Conservation (phyloP, 2,888 invertebrate genomes). For the Byasa hedistus region DNA sequence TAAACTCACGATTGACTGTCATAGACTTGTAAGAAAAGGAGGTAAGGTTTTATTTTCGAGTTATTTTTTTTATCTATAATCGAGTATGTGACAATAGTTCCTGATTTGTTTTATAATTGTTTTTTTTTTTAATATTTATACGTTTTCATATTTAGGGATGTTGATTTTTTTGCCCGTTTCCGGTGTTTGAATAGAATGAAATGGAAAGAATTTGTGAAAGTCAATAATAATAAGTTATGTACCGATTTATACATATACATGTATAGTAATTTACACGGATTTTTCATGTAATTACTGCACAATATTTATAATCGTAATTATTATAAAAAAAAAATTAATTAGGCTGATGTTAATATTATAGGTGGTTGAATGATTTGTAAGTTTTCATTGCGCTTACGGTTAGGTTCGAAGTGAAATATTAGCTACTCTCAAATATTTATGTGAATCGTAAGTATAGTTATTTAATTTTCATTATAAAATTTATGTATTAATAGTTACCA, state of each 20-base stretch:
- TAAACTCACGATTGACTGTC: conserved; percentile 18
- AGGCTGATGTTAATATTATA: conserved; percentile 51
- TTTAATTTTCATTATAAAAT: not conserved
- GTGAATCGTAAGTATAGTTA: conserved; percentile 2
- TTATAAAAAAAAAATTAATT: conserved; percentile 45
- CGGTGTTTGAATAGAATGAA: not conserved
- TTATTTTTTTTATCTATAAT: conserved; percentile 27
- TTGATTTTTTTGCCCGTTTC: conserved; percentile 21
- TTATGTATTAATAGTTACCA: not conserved
- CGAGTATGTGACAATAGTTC: conserved; percentile 29
- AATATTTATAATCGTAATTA: conserved; percentile 63
- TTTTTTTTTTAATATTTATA: conserved; percentile 15
- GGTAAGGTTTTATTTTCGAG: conserved; percentile 13
- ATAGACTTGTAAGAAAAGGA: conserved; percentile 16
- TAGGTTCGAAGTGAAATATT: conserved; percentile 14
- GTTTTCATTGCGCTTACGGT: conserved; percentile 16
- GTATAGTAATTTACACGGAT: conserved; percentile 33
- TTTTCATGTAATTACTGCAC: conserved; percentile 70
- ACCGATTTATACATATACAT: conserved; percentile 24
- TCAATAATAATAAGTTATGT: conserved; percentile 29
- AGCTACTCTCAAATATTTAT: conserved; percentile 17
- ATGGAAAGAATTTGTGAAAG: conserved; percentile 13
- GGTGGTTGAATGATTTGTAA: conserved; percentile 37
- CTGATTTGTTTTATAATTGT: conserved; percentile 26
- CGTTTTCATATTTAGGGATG: conserved; percentile 26